Evolutionary conservation across 1,140 invertebrate genomes (phyloP).

Genomic region (Octopus sinensis): DNA sequence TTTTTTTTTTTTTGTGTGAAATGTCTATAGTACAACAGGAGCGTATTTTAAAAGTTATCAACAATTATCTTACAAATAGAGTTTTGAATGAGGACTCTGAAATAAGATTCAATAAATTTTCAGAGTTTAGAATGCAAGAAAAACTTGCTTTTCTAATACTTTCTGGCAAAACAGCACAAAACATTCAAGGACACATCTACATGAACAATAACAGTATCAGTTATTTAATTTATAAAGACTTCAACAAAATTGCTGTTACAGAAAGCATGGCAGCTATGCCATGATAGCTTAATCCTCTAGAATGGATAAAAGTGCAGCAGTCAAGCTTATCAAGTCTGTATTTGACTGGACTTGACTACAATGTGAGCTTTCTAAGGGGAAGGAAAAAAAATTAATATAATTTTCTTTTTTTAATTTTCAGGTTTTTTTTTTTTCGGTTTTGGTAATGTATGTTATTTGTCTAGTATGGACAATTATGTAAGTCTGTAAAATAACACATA

Average conservation of each 20-base stretch:
- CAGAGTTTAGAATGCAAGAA: conserved; percentile 4
- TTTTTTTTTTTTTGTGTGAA: conserved; percentile 13
- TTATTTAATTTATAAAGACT: conserved; percentile 15
- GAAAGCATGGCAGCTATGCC: conserved; percentile 1
- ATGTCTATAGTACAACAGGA: conserved; percentile 12
- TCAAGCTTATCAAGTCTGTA: neutral
- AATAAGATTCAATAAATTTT: conserved; percentile 9
- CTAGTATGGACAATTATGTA: neutral
- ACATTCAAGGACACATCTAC: conserved; percentile 11
- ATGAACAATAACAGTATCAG: conserved; percentile 15
- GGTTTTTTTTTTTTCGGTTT: neutral
- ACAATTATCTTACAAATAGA: conserved; percentile 13
- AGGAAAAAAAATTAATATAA: neutral
- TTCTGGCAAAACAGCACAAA: conserved; percentile 11
- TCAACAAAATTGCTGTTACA: conserved; percentile 15
- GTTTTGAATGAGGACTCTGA: conserved; percentile 10
- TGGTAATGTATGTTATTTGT: neutral
- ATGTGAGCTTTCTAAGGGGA: neutral
- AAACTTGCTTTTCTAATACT: conserved; percentile 7
- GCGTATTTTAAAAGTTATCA: neutral
- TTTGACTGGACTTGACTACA: neutral
- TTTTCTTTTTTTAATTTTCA: neutral
- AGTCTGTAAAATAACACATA: conserved; percentile 6
- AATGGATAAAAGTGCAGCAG: neutral
- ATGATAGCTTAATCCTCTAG: neutral